Evolutionary conservation across 2,113 vertebrate species (phyloP).

Genomic region (Macrotis lagotis): DNA sequence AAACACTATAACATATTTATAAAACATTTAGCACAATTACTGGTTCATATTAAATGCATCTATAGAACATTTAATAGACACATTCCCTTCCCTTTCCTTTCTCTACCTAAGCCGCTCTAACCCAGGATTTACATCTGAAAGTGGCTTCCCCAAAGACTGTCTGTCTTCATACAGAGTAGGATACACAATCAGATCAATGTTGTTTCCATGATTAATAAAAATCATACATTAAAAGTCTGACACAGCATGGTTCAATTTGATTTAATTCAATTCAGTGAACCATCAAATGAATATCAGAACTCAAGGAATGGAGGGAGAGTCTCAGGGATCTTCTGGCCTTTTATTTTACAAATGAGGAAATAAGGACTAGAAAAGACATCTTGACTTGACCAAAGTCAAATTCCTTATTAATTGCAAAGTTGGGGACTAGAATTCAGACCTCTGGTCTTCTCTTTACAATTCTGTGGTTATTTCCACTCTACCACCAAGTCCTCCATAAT

Average conservation of each 20-base stretch:
- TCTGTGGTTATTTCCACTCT: neutral
- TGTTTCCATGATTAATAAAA: neutral
- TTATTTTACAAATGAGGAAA: neutral
- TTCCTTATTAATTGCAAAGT: neutral
- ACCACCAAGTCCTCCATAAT: neutral
- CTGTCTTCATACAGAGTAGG: neutral
- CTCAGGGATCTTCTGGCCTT: neutral
- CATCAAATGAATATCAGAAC: neutral
- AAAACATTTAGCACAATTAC: neutral
- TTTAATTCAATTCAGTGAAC: neutral
- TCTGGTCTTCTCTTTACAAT: neutral
- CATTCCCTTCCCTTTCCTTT: neutral
- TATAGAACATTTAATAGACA: too few species aligned
- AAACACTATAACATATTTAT: neutral
- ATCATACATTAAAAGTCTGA: neutral
- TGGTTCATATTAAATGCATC: neutral
- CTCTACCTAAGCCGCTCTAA: neutral
- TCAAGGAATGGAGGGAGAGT: neutral
- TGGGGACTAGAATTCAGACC: neutral
- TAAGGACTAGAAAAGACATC: neutral
- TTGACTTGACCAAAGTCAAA: neutral
- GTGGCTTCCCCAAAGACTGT: neutral
- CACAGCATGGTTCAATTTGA: neutral
- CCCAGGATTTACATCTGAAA: neutral
- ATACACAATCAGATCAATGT: neutral